These are phyloP conservation scores for Virgularia gustaviana DNA, from an alignment of 92 coral and sea anemone genomes.

Conservation along the genomic window DNA sequence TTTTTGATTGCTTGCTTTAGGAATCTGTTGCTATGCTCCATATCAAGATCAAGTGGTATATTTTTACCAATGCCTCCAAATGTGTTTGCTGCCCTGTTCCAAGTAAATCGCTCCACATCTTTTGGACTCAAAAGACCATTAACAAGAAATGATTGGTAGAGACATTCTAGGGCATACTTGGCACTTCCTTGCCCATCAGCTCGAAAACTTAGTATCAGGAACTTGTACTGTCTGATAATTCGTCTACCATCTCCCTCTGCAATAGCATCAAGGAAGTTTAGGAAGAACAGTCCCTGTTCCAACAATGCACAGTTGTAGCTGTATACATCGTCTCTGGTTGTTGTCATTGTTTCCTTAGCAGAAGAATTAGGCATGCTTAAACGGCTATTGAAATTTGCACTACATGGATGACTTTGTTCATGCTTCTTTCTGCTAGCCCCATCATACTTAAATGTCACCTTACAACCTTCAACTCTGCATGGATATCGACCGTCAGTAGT, in stretches of 20 bases:
- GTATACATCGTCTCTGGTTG: conserved; percentile 46
- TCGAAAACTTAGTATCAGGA: conserved; percentile 51
- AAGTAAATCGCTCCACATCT: conserved; percentile 51
- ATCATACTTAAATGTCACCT: conserved; percentile 45
- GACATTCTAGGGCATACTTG: conserved; percentile 61
- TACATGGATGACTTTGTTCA: conserved; percentile 47
- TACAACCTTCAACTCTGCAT: conserved; percentile 52
- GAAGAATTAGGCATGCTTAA: too few species aligned
- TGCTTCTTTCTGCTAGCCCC: conserved; percentile 48
- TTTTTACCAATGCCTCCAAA: conserved; percentile 50
- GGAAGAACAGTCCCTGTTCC: conserved; percentile 52
- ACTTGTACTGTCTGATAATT: conserved; percentile 59
- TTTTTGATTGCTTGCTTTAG: conserved; percentile 62
- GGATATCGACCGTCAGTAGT: conserved; percentile 64
- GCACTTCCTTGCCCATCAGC: conserved; percentile 55
- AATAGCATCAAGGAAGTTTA: conserved; percentile 56
- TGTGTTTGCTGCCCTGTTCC: conserved; percentile 63
- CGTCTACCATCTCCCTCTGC: conserved; percentile 59
- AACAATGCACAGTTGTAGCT: conserved; percentile 57
- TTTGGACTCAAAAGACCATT: conserved; percentile 48
- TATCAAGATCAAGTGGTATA: conserved; percentile 60
- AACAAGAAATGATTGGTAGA: conserved; percentile 57
- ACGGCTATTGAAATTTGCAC: too few species aligned
- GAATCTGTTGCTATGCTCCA: conserved; percentile 61
- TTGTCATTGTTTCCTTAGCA: not conserved